Percentiles rank a stretch among this genome's conserved stretches.
phyloP scores from a whole-genome alignment of 2,113 vertebrate species.

The Sturnus vulgaris region DNA sequence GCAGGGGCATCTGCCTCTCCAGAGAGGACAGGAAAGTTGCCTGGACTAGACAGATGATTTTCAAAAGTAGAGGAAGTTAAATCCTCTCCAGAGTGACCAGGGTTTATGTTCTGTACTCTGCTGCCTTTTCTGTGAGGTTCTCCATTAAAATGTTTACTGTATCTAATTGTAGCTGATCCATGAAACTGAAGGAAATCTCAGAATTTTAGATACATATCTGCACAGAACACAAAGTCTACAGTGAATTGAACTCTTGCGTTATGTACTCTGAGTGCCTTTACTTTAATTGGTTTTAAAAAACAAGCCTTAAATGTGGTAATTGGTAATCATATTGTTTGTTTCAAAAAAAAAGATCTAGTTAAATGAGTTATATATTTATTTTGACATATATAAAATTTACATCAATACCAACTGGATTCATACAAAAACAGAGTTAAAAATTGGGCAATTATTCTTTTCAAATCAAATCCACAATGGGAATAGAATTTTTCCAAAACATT shows the following conservation, averaged over 20 bases:
- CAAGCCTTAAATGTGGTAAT: not conserved
- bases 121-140: not conserved
- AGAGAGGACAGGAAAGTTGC: not conserved
- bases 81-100: not conserved
- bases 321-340: not conserved
- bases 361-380: not conserved
- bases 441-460: constrained; percentile 46
- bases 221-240: not conserved
- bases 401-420: not conserved
- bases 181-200: not conserved
- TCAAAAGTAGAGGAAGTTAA: not conserved
- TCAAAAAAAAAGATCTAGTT: not conserved
- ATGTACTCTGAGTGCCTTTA: not conserved
- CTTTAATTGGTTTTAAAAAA: constrained; percentile 6
- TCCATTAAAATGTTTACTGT: not conserved
- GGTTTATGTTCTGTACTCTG: not conserved
- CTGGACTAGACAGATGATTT: not conserved
- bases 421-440: constrained; percentile 23
- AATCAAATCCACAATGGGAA: constrained; percentile 46
- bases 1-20: not conserved
- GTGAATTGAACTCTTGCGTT: not conserved
- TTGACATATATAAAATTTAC: not conserved
- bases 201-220: not conserved
- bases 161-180: not conserved
- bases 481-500: constrained; percentile 44